Percentiles rank a stretch among this genome's conserved stretches.
phyloP scores from a whole-genome alignment of 2,888 invertebrate species.

The Nemotelus pantherinus region DNA sequence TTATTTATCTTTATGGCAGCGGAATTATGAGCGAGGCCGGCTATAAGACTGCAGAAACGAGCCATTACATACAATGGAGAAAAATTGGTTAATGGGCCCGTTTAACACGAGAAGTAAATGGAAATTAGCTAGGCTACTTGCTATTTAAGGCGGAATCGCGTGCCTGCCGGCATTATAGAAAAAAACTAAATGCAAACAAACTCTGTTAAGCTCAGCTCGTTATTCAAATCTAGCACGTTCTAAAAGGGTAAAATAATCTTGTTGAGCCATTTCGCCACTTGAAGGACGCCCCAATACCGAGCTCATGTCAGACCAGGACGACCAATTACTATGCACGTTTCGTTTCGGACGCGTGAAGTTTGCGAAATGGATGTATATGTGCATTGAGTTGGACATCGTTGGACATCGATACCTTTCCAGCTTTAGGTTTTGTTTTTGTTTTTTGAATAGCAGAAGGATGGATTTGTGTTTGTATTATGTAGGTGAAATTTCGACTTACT shows the following conservation, averaged over 20 bases:
- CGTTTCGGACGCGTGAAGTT: not conserved
- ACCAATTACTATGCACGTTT: not conserved
- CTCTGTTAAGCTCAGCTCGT: slow-evolving; percentile 24
- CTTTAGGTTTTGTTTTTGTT: too few relatives aligned
- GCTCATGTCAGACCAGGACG: too few relatives aligned
- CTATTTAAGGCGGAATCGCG: slow-evolving; percentile 38
- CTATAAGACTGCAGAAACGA: slow-evolving; percentile 35
- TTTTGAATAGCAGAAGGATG: too few relatives aligned
- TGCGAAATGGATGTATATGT: not conserved
- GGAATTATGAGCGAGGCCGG: slow-evolving; percentile 34
- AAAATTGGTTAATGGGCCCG: slow-evolving; percentile 43
- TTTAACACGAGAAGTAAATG: slow-evolving; percentile 43
- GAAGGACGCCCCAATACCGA: not conserved
- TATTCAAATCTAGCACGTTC: slow-evolving; percentile 19
- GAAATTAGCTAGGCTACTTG: slow-evolving; percentile 35
- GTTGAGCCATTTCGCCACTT: slow-evolving; percentile 40
- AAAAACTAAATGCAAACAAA: slow-evolving; percentile 43
- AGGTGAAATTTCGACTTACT: too few relatives aligned
- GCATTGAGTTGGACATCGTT: not conserved
- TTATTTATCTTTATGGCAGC: slow-evolving; percentile 37
- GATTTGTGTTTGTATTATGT: too few relatives aligned
- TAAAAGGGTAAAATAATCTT: slow-evolving; percentile 34
- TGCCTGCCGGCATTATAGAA: slow-evolving; percentile 24
- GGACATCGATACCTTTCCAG: not conserved
- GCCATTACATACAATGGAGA: slow-evolving; percentile 24